Percentiles rank a stretch among this genome's conserved stretches.
Evolutionary conservation across 1,140 invertebrate species (phyloP).

Genomic region (Caenorhabditis remanei): DNA sequence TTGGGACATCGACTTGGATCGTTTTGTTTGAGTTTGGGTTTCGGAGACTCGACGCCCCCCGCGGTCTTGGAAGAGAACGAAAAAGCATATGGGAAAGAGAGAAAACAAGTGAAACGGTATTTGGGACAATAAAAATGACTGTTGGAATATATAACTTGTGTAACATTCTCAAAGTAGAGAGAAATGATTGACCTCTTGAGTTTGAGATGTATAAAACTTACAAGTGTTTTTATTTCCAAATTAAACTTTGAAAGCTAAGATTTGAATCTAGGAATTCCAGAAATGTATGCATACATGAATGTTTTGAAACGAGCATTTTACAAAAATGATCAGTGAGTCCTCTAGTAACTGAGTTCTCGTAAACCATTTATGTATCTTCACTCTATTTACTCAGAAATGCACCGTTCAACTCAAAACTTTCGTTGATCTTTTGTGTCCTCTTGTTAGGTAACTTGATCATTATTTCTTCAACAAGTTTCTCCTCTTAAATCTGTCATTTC

Average conservation of each 20-base stretch:
- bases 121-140: not conserved
- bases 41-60: not conserved
- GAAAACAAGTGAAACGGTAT: conserved; percentile 14
- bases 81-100: not conserved
- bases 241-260: too few relatives aligned
- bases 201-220: too few relatives aligned
- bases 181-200: too few relatives aligned
- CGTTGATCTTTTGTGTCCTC: not conserved
- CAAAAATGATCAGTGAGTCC: too few relatives aligned
- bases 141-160: not conserved
- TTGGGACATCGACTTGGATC: conserved; percentile 28
- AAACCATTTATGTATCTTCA: too few relatives aligned
- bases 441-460: not conserved
- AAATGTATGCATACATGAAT: too few relatives aligned
- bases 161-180: not conserved
- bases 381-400: not conserved
- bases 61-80: not conserved
- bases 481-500: not conserved
- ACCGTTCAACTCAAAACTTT: not conserved
- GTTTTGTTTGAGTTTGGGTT: conserved; percentile 41
- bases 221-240: too few relatives aligned
- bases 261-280: too few relatives aligned
- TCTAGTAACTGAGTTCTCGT: too few relatives aligned
- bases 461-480: not conserved
- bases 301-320: too few relatives aligned